These are phyloP conservation scores for Drosophila setosimentum DNA, from an alignment of 2,888 invertebrate genomes.

Conservation along the genomic window DNA sequence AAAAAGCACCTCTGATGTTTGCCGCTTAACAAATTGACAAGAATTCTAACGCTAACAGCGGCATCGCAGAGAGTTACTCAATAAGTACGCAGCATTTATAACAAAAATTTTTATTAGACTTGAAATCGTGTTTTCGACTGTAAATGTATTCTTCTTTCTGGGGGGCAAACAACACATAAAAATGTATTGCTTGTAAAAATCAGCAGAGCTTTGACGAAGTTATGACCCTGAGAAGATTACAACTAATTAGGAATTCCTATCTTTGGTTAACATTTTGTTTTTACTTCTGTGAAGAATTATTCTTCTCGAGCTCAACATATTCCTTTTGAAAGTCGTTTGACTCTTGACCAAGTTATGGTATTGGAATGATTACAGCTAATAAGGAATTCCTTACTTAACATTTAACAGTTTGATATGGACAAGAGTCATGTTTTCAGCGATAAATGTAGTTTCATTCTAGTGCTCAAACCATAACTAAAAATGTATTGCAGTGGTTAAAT, in stretches of 20 bases:
- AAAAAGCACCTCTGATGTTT: constrained; percentile 59
- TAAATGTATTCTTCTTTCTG: not conserved
- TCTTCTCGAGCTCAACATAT: not conserved
- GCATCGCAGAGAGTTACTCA: constrained; percentile 36
- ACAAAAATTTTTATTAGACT: not conserved
- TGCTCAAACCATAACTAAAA: not conserved
- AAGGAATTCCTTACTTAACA: not conserved
- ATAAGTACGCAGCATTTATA: constrained; percentile 12
- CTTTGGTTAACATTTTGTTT: not conserved
- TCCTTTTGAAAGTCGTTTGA: not conserved
- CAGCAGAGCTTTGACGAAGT: not conserved
- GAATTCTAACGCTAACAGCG: constrained; percentile 62
- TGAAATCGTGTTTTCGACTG: not conserved
- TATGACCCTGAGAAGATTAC: not conserved
- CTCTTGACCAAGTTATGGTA: not conserved
- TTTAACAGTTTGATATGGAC: not conserved
- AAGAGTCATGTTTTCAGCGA: not conserved
- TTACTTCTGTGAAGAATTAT: not conserved
- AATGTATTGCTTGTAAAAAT: not conserved
- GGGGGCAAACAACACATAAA: not conserved
- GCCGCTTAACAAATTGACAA: constrained; percentile 78
- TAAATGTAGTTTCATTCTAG: not conserved
- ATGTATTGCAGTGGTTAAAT: not conserved
- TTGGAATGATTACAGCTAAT: not conserved
- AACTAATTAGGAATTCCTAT: not conserved